Conservation (phyloP, 2,113 vertebrate genomes). For the Oryzias javanicus region DNA sequence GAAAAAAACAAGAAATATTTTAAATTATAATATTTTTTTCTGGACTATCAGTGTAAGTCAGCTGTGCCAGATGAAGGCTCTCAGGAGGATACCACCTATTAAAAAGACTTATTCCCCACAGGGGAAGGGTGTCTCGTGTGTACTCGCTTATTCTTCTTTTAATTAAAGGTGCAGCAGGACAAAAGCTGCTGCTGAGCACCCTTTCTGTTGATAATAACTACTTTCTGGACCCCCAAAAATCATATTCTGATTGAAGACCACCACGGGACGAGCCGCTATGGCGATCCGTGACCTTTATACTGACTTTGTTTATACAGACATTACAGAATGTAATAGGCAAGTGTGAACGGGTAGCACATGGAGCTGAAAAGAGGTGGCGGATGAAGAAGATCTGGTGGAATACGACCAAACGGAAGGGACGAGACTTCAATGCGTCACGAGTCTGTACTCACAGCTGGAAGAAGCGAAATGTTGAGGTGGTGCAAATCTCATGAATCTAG, state of each 20-base stretch:
- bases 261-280: constrained; percentile 4
- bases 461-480: no score
- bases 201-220: constrained; percentile 33
- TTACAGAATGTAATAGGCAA: not conserved
- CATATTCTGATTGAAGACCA: constrained; percentile 28
- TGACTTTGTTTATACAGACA: constrained; percentile 17
- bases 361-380: not conserved
- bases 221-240: constrained; percentile 15
- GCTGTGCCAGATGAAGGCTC: constrained; percentile 42
- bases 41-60: constrained; percentile 42
- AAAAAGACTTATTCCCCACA: constrained; percentile 44
- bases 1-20: no score
- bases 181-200: constrained; percentile 36
- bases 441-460: no score
- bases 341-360: not conserved
- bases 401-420: no score
- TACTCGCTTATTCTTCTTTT: constrained; percentile 44
- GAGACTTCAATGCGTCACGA: no score
- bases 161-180: constrained; percentile 58
- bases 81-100: constrained; percentile 46
- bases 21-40: no score
- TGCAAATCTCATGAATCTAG: no score
- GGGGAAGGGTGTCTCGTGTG: constrained; percentile 33
- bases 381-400: not conserved
- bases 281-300: constrained; percentile 8